phyloP scores from a whole-genome alignment of 2,797 vertebrate genomes.

The Acipenser oxyrinchus region DNA sequence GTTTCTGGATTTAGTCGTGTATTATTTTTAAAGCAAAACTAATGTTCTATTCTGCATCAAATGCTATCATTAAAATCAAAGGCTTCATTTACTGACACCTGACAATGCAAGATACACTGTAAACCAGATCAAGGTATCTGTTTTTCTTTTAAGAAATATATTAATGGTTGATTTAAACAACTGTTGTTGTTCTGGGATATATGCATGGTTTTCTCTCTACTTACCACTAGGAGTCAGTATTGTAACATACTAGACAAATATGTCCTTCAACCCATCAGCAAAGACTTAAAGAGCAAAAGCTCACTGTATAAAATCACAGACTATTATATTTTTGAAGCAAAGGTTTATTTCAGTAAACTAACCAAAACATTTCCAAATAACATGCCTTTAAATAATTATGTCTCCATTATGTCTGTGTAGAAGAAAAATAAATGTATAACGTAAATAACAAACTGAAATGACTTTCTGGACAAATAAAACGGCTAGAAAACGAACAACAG shows the following conservation, averaged over 20 bases:
- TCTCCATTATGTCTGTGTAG: conserved; percentile 31
- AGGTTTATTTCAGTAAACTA: conserved; percentile 62
- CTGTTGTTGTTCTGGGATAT: too few species aligned
- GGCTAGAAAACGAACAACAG: conserved; percentile 10
- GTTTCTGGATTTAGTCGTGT: too few species aligned
- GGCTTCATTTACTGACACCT: too few species aligned
- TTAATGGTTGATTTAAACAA: too few species aligned
- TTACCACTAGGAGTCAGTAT: conserved; percentile 51
- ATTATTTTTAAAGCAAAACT: too few species aligned
- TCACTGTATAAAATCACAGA: conserved; percentile 1
- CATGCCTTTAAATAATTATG: conserved; percentile 53
- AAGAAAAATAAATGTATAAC: conserved; percentile 9
- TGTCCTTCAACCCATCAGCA: not conserved
- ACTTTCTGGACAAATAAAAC: conserved; percentile 10
- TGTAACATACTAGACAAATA: conserved; percentile 18
- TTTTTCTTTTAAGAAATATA: too few species aligned
- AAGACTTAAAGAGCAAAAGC: not conserved
- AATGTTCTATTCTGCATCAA: too few species aligned
- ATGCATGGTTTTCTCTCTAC: not conserved
- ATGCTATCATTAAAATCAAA: too few species aligned
- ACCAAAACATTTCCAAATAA: conserved; percentile 53
- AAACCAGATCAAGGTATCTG: too few species aligned
- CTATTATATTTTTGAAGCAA: conserved; percentile 39
- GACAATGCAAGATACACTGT: too few species aligned
- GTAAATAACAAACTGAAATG: not conserved